These are phyloP conservation scores for Agrypnus murinus DNA, from an alignment of 2,888 invertebrate species.

Conservation along the genomic window DNA sequence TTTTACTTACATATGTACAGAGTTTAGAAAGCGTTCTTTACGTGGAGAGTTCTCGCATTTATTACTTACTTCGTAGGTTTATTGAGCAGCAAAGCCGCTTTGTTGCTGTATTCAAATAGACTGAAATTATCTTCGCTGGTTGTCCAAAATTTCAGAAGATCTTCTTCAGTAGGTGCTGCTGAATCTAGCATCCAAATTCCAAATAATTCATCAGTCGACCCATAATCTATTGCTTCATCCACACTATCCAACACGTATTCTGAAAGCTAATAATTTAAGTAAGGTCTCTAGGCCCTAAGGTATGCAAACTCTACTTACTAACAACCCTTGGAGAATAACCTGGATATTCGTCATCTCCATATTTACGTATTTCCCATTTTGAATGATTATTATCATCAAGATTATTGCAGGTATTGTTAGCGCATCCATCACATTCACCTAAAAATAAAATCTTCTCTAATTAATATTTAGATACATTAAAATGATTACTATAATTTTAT, in stretches of 20 bases:
- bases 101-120: slow-evolving; percentile 86
- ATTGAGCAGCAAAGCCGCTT: slow-evolving; percentile 78
- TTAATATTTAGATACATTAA: too few species aligned
- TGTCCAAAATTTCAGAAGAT: slow-evolving; percentile 86
- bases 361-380: background rate
- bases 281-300: background rate
- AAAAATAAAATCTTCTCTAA: too few species aligned
- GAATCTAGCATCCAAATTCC: slow-evolving; percentile 93
- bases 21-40: too few species aligned
- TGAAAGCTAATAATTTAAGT: slow-evolving; percentile 45
- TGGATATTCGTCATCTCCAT: slow-evolving; percentile 4
- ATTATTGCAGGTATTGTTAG: too few species aligned
- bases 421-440: too few species aligned
- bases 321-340: background rate
- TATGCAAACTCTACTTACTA: background rate
- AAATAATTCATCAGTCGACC: slow-evolving; percentile 82
- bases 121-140: slow-evolving; percentile 81
- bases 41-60: too few species aligned
- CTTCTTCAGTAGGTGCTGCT: slow-evolving; percentile 69
- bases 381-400: too few species aligned
- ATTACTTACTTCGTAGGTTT: slow-evolving; percentile 73
- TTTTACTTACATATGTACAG: too few species aligned
- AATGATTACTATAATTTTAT: too few species aligned
- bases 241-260: slow-evolving; percentile 92
- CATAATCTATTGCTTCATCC: slow-evolving; percentile 93